A percentile compares a stretch with the other conserved stretches of the same genome.
Conservation (phyloP, 2,113 vertebrate genomes). For the Turnix velox region DNA sequence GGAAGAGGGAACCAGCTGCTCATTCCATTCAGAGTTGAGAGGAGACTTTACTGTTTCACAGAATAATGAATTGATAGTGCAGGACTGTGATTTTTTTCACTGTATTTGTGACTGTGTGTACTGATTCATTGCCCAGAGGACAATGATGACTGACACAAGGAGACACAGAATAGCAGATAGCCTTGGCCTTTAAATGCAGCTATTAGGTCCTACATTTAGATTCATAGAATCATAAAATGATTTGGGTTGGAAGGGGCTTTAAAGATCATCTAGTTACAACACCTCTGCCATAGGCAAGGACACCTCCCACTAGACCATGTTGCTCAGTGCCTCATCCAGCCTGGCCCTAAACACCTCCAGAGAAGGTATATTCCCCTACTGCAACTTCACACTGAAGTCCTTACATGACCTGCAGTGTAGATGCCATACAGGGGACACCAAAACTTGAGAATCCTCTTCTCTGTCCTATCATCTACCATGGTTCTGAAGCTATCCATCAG, state of each 20-base stretch:
- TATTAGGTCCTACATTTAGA: neutral
- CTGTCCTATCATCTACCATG: neutral
- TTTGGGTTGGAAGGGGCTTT: no score
- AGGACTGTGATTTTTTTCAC: neutral
- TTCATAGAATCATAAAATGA: no score
- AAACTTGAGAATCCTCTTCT: neutral
- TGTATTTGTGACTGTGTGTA: neutral
- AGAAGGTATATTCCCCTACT: neutral
- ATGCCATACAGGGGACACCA: fast-evolving
- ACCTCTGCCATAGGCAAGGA: no score
- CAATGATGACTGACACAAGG: neutral
- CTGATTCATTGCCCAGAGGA: neutral
- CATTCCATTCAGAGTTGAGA: neutral
- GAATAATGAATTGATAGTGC: neutral
- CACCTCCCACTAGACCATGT: no score
- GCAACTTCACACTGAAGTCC: neutral
- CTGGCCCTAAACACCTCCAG: no score
- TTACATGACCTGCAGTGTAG: neutral
- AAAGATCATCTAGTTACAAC: no score
- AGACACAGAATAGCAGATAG: neutral
- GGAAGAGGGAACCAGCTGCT: neutral
- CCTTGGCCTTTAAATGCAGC: neutral
- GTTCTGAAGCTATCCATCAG: neutral
- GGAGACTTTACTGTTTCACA: neutral
- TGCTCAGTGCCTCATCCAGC: no score